A percentile compares a stretch with the other conserved stretches of the same genome.
These are phyloP conservation scores for Cryptotermes secundus DNA, from an alignment of 1,140 invertebrate genomes.

Conservation along the genomic window DNA sequence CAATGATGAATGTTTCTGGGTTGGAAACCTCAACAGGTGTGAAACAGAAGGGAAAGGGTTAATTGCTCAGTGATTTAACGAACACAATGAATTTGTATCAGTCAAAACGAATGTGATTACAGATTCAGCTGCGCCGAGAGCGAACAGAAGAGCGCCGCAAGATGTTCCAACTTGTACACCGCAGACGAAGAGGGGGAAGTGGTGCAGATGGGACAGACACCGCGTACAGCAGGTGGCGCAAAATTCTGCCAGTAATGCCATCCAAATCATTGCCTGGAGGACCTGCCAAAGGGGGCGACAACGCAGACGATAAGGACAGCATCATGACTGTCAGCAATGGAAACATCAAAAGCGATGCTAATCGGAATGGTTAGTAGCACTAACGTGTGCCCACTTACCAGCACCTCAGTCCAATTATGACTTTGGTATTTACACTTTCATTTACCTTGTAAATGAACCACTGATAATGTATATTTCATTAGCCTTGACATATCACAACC, in stretches of 20 bases:
- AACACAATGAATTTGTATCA: too few species aligned
- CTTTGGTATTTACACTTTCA: too few species aligned
- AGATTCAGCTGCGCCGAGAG: conserved; percentile 81
- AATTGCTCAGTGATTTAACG: too few species aligned
- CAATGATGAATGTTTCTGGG: too few species aligned
- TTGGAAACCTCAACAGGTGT: too few species aligned
- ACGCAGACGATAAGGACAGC: neutral
- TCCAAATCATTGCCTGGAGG: conserved; percentile 24
- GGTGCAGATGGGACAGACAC: conserved; percentile 55
- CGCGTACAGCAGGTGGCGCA: conserved; percentile 68
- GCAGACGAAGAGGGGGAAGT: conserved; percentile 57
- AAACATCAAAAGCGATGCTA: conserved; percentile 43
- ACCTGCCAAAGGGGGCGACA: conserved; percentile 3
- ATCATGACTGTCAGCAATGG: conserved; percentile 50
- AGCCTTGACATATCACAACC: too few species aligned
- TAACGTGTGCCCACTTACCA: too few species aligned
- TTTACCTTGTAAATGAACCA: too few species aligned
- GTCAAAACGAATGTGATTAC: conserved; percentile 30
- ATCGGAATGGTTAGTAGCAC: conserved; percentile 25
- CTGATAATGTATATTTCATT: too few species aligned
- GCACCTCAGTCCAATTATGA: too few species aligned
- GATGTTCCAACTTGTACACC: conserved; percentile 84
- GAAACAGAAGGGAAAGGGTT: too few species aligned
- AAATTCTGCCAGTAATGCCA: conserved; percentile 59
- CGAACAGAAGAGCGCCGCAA: conserved; percentile 90